Evolutionary conservation across 2,113 vertebrate species (phyloP).

Genomic region (Thunnus maccoyii): DNA sequence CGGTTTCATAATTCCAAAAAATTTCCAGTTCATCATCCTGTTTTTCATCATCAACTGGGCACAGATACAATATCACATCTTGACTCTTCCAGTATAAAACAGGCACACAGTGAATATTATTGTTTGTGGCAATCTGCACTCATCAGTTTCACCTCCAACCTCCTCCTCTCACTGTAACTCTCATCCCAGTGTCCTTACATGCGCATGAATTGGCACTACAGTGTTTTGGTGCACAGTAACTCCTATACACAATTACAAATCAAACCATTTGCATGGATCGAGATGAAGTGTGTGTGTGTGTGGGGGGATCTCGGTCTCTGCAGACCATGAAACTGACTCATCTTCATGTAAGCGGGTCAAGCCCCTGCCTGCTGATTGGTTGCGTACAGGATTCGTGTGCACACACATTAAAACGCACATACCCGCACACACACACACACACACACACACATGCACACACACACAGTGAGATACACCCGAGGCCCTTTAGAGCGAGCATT

Average conservation of each 20-base stretch:
- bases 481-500: constrained; percentile 77
- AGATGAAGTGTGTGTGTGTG: constrained; percentile 56
- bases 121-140: constrained; percentile 43
- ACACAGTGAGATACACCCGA: constrained; percentile 64
- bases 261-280: constrained; percentile 58
- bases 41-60: not conserved
- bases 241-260: constrained; percentile 58
- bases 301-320: constrained; percentile 55
- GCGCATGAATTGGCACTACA: constrained; percentile 34
- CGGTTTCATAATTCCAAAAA: not conserved
- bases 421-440: constrained; percentile 30
- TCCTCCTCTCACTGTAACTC: constrained; percentile 40
- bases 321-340: constrained; percentile 76
- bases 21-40: not conserved
- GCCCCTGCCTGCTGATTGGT: constrained; percentile 60
- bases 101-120: constrained; percentile 25
- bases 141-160: constrained; percentile 50
- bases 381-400: constrained; percentile 31
- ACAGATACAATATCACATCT: constrained; percentile 7
- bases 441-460: constrained; percentile 31
- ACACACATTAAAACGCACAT: constrained; percentile 14
- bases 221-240: constrained; percentile 16
- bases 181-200: constrained; percentile 15
- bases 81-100: not conserved
- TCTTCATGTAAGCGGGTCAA: constrained; percentile 66